phyloP scores from a whole-genome alignment of 2,113 vertebrate genomes.

The Bubo blakistoni region DNA sequence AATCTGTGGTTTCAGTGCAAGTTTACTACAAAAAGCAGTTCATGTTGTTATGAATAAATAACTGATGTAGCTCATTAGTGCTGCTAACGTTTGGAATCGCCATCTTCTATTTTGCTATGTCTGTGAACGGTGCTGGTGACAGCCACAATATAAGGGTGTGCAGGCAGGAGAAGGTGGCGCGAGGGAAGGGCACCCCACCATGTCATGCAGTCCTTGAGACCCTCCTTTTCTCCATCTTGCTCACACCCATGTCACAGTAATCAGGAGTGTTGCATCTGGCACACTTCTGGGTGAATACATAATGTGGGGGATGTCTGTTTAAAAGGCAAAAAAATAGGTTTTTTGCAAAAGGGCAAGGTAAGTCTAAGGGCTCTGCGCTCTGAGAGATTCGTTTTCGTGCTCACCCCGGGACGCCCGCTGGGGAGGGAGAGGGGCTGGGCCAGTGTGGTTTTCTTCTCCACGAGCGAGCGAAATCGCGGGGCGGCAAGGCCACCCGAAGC shows the following conservation, averaged over 20 bases:
- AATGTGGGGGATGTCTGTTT: too few relatives aligned
- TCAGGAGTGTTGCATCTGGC: accelerated
- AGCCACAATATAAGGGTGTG: accelerated
- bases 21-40: accelerated
- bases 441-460: accelerated
- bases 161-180: accelerated
- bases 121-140: accelerated
- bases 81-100: accelerated
- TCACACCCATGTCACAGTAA: accelerated
- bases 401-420: too few relatives aligned
- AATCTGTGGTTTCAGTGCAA: accelerated
- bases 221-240: background rate
- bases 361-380: background rate
- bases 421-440: accelerated
- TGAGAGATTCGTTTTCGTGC: too few relatives aligned
- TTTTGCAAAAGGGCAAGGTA: too few relatives aligned
- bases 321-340: too few relatives aligned
- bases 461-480: accelerated
- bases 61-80: accelerated
- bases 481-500: accelerated
- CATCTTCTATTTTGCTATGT: accelerated
- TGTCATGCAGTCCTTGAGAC: accelerated
- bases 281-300: accelerated
- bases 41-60: accelerated
- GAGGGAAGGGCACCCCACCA: background rate